Evolutionary conservation across 1,140 invertebrate species (phyloP), one percentile per base, ranked within the genome.

Genomic region (Lethrus apterus): DNA sequence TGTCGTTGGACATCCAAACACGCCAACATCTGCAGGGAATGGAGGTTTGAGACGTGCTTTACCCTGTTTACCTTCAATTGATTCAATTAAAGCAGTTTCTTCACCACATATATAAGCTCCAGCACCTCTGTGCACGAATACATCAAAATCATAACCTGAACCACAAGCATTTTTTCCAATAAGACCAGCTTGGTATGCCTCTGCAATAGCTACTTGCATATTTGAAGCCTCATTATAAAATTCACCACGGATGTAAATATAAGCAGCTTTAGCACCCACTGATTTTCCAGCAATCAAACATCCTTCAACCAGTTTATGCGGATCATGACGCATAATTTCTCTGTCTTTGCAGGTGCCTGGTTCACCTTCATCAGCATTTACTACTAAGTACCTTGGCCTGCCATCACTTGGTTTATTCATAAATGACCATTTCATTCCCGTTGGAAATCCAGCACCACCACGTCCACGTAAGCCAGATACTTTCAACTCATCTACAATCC

Each of bases 1-100:
- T 15, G 93, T 97, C 1, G 94, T 98, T 9, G 84, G 84, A 57
- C 83, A 86, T 3, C 84, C 85, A 65, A 85, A 87, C 1, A 84
- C 72, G 8, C 84, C 84, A 20, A 86, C 69, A 61, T 84, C 81
- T 46, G 84, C 84, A 8, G 84, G 84, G 64, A 89, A 89, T 2
- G 84, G 84, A 1, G 84, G 84, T 70, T 88, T 89, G 20, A 85
- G 66, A 9, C 84, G 69, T 1, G 86, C 86, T 59, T 86, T 86
- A 7, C 85, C 67, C 7, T 59, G 51, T 40, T 68, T 68, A 9
- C 84, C 86, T 70, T 89, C 86, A n/a, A 89, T 49, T 4, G 81
- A 84, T 65, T 88, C 85, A 54, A 88, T 84, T 2, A 89, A 64
- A 4, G 86, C 80, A 0, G 86, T 89, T 65, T 88, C 85, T 66